phyloP scores from a whole-genome alignment of 2,888 invertebrate species.

The Lamellibrachia columna region DNA sequence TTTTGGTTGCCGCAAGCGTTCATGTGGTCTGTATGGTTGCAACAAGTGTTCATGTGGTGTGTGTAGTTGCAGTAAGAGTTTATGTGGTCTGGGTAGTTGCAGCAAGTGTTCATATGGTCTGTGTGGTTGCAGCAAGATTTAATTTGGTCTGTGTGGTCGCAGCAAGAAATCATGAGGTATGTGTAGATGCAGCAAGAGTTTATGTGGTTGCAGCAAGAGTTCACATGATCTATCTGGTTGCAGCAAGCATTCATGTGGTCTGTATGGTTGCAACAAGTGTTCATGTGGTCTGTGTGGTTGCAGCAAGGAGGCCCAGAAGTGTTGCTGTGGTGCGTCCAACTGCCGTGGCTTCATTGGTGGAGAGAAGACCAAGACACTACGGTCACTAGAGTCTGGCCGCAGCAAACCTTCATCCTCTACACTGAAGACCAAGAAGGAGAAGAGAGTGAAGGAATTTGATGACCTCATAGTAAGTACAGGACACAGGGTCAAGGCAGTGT shows the following conservation, averaged over 20 bases:
- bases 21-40: background rate
- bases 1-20: background rate
- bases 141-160: background rate
- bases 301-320: slow-evolving; percentile 87
- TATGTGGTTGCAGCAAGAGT: background rate
- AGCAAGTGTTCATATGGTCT: background rate
- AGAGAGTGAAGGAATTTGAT: slow-evolving; percentile 70
- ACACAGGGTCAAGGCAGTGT: background rate
- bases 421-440: slow-evolving; percentile 52
- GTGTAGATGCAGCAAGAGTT: background rate
- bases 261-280: background rate
- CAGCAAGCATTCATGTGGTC: background rate
- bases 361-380: slow-evolving; percentile 44
- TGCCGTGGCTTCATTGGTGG: slow-evolving; percentile 95
- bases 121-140: background rate
- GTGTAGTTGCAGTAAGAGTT: background rate
- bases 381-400: background rate
- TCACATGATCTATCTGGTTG: background rate
- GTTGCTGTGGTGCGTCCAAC: slow-evolving; percentile 87
- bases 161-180: background rate
- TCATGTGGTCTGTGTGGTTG: background rate
- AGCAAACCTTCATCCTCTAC: slow-evolving; percentile 45
- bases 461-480: slow-evolving; percentile 72
- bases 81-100: background rate
- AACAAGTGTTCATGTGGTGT: background rate